Conservation (phyloP, 1,140 invertebrate species). For the Popillia japonica region DNA sequence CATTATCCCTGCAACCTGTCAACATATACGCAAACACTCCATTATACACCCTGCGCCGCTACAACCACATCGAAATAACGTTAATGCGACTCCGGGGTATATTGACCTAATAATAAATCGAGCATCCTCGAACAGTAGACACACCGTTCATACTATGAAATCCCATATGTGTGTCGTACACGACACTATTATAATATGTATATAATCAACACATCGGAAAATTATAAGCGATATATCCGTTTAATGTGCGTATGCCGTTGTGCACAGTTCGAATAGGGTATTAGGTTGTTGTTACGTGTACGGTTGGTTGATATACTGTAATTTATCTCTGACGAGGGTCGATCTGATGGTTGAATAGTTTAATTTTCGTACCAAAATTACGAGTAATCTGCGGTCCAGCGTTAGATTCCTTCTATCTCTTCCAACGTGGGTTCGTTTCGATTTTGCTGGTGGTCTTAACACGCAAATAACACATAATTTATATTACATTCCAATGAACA, state of each 20-base stretch:
- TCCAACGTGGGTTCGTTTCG: not conserved
- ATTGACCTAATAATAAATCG: conserved; percentile 31
- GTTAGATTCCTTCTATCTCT: not conserved
- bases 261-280: not conserved
- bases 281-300: not conserved
- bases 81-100: conserved; percentile 47
- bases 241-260: conserved; percentile 12
- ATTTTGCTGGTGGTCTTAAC: conserved; percentile 8
- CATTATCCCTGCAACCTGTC: conserved; percentile 47
- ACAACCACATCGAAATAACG: conserved; percentile 35
- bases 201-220: conserved; percentile 30
- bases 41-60: conserved; percentile 43
- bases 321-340: conserved; percentile 33
- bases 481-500: too few species aligned
- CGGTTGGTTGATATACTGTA: conserved; percentile 21
- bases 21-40: conserved; percentile 46
- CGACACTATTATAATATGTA: not conserved
- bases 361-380: conserved; percentile 15
- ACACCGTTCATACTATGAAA: not conserved
- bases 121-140: conserved; percentile 1
- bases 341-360: conserved; percentile 26
- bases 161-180: conserved; percentile 20
- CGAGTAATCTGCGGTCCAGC: conserved; percentile 13
- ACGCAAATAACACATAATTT: not conserved
- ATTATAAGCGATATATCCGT: conserved; percentile 30